Conservation (phyloP, 2,888 invertebrate genomes). For the Eristalinus aeneus region DNA sequence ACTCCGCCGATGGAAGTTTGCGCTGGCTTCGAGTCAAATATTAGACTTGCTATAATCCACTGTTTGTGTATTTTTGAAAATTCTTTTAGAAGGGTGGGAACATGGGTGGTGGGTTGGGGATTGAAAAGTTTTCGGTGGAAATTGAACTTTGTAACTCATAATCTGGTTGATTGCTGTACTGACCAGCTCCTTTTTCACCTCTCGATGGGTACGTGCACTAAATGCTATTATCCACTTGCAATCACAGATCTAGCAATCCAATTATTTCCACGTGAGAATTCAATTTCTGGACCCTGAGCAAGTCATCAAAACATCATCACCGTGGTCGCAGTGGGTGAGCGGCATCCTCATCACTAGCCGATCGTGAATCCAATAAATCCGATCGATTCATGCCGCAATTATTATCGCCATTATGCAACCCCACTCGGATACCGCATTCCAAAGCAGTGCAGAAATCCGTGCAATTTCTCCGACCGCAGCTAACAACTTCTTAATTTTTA, state of each 20-base stretch:
- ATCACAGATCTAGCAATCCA: no score
- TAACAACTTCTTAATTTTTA: constrained; percentile 1
- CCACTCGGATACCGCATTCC: background rate
- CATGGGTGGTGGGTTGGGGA: background rate
- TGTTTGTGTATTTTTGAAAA: background rate
- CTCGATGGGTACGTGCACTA: no score
- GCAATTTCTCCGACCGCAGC: background rate
- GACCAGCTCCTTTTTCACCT: no score
- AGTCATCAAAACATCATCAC: background rate
- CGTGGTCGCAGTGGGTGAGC: background rate
- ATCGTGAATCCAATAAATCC: background rate
- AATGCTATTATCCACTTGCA: no score
- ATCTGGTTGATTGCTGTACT: no score
- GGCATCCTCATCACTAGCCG: background rate
- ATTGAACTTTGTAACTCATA: no score
- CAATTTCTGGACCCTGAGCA: no score
- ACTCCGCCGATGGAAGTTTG: background rate
- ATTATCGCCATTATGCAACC: background rate
- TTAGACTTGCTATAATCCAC: background rate
- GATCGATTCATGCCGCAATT: background rate
- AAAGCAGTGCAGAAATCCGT: background rate
- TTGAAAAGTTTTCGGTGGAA: background rate
- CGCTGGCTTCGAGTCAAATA: background rate
- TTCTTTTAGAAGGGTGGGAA: background rate
- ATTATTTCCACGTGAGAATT: no score